Percentiles rank a stretch among this genome's conserved stretches.
phyloP scores from a whole-genome alignment of 1,140 invertebrate genomes.

The Microplitis mediator region DNA sequence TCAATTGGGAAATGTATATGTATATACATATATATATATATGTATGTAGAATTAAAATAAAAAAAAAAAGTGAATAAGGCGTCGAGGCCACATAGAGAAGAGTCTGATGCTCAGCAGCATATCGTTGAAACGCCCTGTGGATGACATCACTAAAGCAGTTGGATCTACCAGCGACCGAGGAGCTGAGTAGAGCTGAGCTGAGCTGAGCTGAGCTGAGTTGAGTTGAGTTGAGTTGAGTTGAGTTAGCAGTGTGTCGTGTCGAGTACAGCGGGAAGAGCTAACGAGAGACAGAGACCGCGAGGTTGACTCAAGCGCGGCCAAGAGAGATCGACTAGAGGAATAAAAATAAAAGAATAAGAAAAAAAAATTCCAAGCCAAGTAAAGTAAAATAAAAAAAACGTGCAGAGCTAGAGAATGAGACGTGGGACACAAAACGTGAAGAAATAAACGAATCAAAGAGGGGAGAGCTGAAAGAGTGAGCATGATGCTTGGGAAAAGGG shows the following conservation, averaged over 20 bases:
- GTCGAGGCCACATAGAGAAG: not conserved
- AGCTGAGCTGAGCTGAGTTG: not conserved
- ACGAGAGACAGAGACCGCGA: not conserved
- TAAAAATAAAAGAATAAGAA: constrained; percentile 11
- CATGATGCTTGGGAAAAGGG: constrained; percentile 10
- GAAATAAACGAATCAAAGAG: constrained; percentile 10
- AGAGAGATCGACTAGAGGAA: constrained; percentile 17
- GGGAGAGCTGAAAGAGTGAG: not conserved
- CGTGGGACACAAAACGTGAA: constrained; percentile 16
- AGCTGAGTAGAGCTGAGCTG: constrained; percentile 8
- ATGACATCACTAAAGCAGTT: constrained; percentile 26
- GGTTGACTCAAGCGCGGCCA: not conserved
- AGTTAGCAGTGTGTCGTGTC: not conserved
- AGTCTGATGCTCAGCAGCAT: not conserved
- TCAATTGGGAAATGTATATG: constrained; percentile 18
- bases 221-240: not conserved
- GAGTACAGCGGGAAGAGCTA: not conserved
- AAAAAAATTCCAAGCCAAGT: constrained; percentile 11
- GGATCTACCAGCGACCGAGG: not conserved
- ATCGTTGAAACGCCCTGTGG: constrained; percentile 27
- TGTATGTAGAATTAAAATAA: no score
- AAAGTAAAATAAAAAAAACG: not conserved
- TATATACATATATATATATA: no score
- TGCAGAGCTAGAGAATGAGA: constrained; percentile 21
- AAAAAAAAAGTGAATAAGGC: not conserved